These are phyloP conservation scores for Neodiprion lecontei DNA, from an alignment of 1,140 invertebrate species.

Conservation along the genomic window DNA sequence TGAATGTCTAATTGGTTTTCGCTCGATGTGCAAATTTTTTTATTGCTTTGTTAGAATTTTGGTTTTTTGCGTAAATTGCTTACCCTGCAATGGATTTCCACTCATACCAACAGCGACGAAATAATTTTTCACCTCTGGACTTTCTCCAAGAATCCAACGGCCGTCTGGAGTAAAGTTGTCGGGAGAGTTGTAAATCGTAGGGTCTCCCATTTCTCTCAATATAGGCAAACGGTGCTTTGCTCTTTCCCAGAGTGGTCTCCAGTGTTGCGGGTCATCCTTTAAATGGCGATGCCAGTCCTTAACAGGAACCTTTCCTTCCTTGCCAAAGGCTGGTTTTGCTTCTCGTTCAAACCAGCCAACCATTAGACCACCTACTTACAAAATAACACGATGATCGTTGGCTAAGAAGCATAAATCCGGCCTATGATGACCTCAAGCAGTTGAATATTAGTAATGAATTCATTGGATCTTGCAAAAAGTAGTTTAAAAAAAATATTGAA, in stretches of 20 bases:
- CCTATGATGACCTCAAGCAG: not conserved
- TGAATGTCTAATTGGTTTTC: slow-evolving; percentile 13
- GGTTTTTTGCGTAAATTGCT: slow-evolving; percentile 14
- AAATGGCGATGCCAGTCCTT: slow-evolving; percentile 66
- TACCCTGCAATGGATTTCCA: slow-evolving; percentile 67
- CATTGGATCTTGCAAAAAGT: slow-evolving; percentile 26
- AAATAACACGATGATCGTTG: not conserved
- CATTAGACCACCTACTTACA: slow-evolving; percentile 61
- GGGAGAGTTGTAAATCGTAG: slow-evolving; percentile 71
- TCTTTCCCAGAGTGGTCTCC: slow-evolving; percentile 68
- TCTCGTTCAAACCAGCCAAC: slow-evolving; percentile 74
- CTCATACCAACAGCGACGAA: slow-evolving; percentile 81
- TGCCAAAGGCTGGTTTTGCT: slow-evolving; percentile 71
- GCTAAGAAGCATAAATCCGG: too few species aligned
- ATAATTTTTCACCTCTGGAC: slow-evolving; percentile 79
- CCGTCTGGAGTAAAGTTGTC: slow-evolving; percentile 83
- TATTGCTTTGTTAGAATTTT: slow-evolving; percentile 13
- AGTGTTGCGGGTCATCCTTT: slow-evolving; percentile 70
- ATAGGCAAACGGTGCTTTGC: slow-evolving; percentile 72
- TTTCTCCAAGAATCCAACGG: slow-evolving; percentile 75
- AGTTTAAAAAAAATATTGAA: slow-evolving; percentile 11
- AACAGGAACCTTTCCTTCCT: slow-evolving; percentile 60
- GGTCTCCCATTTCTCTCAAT: slow-evolving; percentile 63
- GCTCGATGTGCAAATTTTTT: not conserved
- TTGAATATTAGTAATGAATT: slow-evolving; percentile 29